Evolutionary conservation across 2,113 vertebrate genomes (phyloP), one percentile per base, ranked within the genome.

Genomic region (Amphiprion ocellaris): DNA sequence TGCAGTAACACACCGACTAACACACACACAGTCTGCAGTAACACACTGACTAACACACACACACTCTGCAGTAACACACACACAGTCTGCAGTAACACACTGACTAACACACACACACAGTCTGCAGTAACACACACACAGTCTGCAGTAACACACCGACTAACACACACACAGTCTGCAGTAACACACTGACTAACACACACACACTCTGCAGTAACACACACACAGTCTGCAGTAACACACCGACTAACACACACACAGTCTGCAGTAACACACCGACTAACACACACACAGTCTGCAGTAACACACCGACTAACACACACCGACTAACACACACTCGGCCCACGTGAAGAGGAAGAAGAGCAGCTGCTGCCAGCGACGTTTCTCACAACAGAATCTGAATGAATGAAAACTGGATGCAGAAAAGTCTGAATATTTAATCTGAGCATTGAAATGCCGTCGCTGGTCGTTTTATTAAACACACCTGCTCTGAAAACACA

Each of bases 321-420:
- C 52, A 23, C 74, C 3, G 26, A 26, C 3, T 26, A 26, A 72
- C 85, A 87, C 82, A 84, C 81, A 81, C 65, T 56, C 61, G 12
- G 80, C 49, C 75, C 69, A 86, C 58, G 82, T 26, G 26, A 26
- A 86, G 69, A 78, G 47, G 76, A 68, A 84, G 54, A 84, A 86
- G 69, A 82, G 47, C 69, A 73, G 83, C 69, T 21, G 44, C 79
- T 74, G 78, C 73, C 83, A 86, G 81, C 30, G 47, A 89, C 89
- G 79, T 90, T 89, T 89, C 76, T 69, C 85, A 83, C 83, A 81
- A 87, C 73, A 68, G 77, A 87, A 85, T 79, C 47, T 8, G 76
- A 63, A 84, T 74, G 86, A 88, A 85, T 65, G 81, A 59, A 62
- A 77, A 69, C 77, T 16, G 69, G 75, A 65, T 4, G 46, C 44